Evolutionary conservation across 2,888 invertebrate genomes (phyloP), one percentile per base, ranked within the genome.

Genomic region (Anagyrus pseudococci): DNA sequence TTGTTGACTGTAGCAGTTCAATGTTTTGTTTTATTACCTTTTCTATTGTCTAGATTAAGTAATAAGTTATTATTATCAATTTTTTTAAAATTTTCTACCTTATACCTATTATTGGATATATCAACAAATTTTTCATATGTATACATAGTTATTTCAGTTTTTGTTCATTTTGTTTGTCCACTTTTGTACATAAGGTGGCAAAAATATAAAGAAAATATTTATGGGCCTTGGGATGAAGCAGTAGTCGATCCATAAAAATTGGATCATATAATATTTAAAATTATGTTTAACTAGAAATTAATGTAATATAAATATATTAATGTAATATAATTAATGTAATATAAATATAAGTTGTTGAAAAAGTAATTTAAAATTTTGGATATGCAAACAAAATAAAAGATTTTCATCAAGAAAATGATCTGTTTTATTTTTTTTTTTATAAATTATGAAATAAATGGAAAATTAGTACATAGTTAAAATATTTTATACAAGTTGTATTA

Each of bases 191-290:
- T 92, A 0, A 83, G 82, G 56, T 91, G 90, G 84, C 92, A 93
- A 75, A 87, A 84, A 40, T 89, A 89, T 77, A 95, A 94, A 76
- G 89, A 92, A 73, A 98, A 96, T 80, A 97, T 96, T 67, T 92
- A 97, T 81, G 98, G 98, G 0, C 98, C 98, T 0, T 98, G 98
- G 98, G 98, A 98, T 80, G 98, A 98, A 78, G 98, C 98, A 13
- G 83, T 93, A 4, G 77, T 80, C 48, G 67, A 69, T 59, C 69
- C 71, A 15, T 71, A 55, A 63, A 26, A 29, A 22, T 29, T 20
- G 43, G 50, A 4, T 41, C 20, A 47, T 19, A 25, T 49, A n/a
- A 8, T 20, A 54, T 4, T 37, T 23, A 37, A 15, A n/a, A n/a
- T n/a, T n/a, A n/a, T n/a, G n/a, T n/a, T n/a, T n/a, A n/a, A n/a